A percentile compares a stretch with the other conserved stretches of the same genome.
phyloP scores from a whole-genome alignment of 2,113 vertebrate species.

The Phoenicopterus ruber region DNA sequence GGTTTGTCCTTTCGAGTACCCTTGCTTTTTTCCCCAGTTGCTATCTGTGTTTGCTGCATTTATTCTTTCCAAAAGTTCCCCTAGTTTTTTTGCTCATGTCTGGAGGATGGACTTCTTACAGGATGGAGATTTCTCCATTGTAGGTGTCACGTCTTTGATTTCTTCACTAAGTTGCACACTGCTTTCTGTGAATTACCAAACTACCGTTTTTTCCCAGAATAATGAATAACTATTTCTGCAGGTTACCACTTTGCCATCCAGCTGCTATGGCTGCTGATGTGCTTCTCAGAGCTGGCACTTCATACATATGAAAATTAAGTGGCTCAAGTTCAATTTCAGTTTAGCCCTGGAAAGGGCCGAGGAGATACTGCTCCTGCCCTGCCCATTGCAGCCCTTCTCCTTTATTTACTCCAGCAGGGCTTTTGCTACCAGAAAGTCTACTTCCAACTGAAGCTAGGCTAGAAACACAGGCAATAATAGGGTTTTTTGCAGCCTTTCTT shows the following conservation, averaged over 20 bases:
- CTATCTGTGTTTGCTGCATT: background rate
- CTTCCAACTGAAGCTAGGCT: background rate
- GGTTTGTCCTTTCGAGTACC: background rate
- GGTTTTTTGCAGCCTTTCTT: background rate
- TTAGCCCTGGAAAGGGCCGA: background rate
- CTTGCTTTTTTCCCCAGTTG: background rate
- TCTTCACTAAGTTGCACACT: accelerated
- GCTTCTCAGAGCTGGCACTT: background rate
- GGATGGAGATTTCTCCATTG: background rate
- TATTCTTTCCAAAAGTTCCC: background rate
- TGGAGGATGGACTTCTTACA: background rate
- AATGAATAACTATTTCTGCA: background rate
- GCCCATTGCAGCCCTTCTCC: background rate
- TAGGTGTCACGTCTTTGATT: background rate
- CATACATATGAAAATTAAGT: background rate
- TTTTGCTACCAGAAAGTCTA: background rate
- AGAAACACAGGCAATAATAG: background rate
- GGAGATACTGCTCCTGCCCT: background rate
- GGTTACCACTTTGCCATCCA: background rate
- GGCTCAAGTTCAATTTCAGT: background rate
- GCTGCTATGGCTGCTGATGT: background rate
- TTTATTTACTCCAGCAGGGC: background rate
- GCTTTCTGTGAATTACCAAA: background rate
- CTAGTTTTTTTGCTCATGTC: background rate
- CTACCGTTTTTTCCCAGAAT: background rate